A percentile compares a stretch with the other conserved stretches of the same genome.
These are phyloP conservation scores for Siniperca obscura DNA, from an alignment of 2,797 vertebrate species.

Conservation along the genomic window DNA sequence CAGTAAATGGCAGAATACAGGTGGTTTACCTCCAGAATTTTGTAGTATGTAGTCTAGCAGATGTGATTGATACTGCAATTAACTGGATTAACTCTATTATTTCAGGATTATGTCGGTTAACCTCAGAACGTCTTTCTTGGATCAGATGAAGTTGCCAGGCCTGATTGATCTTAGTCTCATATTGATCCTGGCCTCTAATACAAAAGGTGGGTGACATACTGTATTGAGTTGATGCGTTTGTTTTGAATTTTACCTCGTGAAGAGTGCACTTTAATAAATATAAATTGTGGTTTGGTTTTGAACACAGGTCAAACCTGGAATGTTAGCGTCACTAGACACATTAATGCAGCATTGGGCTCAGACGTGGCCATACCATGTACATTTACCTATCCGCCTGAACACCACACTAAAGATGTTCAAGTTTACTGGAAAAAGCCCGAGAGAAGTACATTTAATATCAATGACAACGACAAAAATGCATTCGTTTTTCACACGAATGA, in stretches of 20 bases:
- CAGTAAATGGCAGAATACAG: not conserved
- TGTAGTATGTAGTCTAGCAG: not conserved
- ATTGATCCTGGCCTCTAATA: constrained; percentile 28
- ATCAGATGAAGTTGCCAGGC: constrained; percentile 56
- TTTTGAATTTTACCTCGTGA: not conserved
- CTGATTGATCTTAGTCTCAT: constrained; percentile 46
- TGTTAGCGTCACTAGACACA: rapidly evolving
- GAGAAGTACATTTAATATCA: rapidly evolving
- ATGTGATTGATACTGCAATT: not conserved
- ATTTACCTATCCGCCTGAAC: rapidly evolving
- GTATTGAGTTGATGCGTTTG: not conserved
- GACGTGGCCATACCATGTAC: constrained; percentile 31
- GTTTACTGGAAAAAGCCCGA: constrained; percentile 48
- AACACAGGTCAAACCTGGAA: constrained; percentile 24
- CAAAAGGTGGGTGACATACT: constrained; percentile 56
- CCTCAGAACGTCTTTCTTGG: constrained; percentile 10
- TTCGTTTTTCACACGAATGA: constrained; percentile 50
- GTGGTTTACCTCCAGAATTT: not conserved
- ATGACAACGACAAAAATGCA: rapidly evolving
- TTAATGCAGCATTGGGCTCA: rapidly evolving
- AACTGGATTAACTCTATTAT: not conserved
- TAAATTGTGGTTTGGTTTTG: constrained; percentile 14
- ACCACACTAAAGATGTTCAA: rapidly evolving
- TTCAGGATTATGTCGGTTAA: constrained; percentile 16
- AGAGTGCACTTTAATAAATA: not conserved